Conservation (phyloP, 2,888 invertebrate genomes). For the Adelphocoris suturalis region DNA sequence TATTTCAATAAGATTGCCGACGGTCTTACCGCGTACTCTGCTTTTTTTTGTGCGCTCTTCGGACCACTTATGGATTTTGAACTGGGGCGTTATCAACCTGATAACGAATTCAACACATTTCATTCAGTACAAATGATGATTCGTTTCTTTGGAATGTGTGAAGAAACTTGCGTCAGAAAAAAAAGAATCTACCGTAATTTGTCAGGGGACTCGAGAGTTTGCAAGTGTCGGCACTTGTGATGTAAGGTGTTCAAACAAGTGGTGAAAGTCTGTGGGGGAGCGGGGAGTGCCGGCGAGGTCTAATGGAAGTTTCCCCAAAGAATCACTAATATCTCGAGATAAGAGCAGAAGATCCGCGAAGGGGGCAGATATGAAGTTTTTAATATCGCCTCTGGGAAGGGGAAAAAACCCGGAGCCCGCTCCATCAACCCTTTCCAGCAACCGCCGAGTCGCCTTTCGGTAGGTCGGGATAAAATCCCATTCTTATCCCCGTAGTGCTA, state of each 20-base stretch:
- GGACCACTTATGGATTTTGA: too few species aligned
- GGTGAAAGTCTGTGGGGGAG: not conserved
- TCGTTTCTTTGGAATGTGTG: too few species aligned
- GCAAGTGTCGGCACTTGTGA: constrained; percentile 11
- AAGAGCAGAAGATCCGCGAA: constrained; percentile 39
- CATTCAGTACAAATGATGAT: too few species aligned
- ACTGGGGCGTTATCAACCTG: too few species aligned
- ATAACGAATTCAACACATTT: too few species aligned
- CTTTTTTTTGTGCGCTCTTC: too few species aligned
- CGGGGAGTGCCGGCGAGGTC: not conserved
- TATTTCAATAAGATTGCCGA: too few species aligned
- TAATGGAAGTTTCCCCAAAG: constrained; percentile 54
- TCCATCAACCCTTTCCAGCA: constrained; percentile 58
- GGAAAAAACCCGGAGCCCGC: not conserved
- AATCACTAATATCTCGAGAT: constrained; percentile 62
- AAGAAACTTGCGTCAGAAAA: not conserved
- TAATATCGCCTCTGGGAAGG: constrained; percentile 63
- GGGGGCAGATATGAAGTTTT: constrained; percentile 65
- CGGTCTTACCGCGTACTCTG: too few species aligned
- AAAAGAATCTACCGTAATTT: not conserved
- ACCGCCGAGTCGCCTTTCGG: constrained; percentile 33
- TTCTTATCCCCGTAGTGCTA: constrained; percentile 45
- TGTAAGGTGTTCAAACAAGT: constrained; percentile 39
- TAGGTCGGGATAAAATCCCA: constrained; percentile 48
- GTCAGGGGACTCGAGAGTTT: not conserved